Evolutionary conservation across 2,113 vertebrate genomes (phyloP).

Genomic region (Ageneiosus marmoratus): DNA sequence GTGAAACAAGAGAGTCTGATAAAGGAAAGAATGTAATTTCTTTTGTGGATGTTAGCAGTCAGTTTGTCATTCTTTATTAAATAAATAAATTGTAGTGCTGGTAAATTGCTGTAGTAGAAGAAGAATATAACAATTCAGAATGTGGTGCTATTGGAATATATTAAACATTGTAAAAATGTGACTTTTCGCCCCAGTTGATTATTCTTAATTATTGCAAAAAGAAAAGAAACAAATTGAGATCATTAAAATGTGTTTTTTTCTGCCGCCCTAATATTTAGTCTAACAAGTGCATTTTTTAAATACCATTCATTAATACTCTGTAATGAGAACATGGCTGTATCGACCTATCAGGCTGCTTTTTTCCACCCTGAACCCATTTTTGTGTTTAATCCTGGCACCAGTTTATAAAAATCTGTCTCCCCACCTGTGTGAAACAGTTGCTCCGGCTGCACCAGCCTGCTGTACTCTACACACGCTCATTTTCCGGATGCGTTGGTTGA

Average conservation of each 20-base stretch:
- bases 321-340: conserved; percentile 3
- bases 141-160: neutral
- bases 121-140: neutral
- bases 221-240: neutral
- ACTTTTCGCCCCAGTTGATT: too few relatives aligned
- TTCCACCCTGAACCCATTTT: conserved; percentile 3
- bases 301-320: neutral
- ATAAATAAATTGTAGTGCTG: neutral
- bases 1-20: too few relatives aligned
- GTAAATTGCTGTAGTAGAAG: neutral
- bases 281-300: neutral
- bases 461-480: neutral
- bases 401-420: conserved; percentile 32
- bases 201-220: neutral
- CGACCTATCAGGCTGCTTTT: neutral
- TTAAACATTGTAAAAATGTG: too few relatives aligned
- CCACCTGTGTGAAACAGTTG: conserved; percentile 41
- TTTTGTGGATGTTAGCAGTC: neutral
- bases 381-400: conserved; percentile 15
- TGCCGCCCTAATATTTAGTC: neutral
- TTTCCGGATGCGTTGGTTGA: conserved; percentile 32
- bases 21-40: neutral
- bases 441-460: conserved; percentile 3
- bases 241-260: too few relatives aligned
- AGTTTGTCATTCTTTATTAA: neutral